Conservation (phyloP, 2,113 vertebrate genomes). For the Burhinus oedicnemus region DNA sequence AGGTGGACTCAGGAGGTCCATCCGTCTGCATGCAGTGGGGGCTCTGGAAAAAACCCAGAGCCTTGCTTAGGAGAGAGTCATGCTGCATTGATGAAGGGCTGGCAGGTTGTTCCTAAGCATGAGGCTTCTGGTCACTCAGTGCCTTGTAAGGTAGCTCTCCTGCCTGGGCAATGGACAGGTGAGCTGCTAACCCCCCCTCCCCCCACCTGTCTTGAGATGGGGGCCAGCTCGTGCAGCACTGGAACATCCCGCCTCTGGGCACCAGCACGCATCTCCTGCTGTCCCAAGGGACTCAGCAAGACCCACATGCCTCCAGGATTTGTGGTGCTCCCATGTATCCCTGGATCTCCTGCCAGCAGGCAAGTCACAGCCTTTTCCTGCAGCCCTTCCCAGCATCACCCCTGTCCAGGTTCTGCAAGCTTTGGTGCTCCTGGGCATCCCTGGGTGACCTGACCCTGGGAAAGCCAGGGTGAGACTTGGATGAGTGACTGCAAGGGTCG, state of each 20-base stretch:
- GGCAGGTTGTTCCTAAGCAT: background rate
- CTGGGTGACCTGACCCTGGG: background rate
- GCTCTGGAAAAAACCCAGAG: background rate
- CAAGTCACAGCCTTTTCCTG: background rate
- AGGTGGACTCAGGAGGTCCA: background rate
- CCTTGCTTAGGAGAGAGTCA: background rate
- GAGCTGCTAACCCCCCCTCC: background rate
- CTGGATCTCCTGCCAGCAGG: background rate
- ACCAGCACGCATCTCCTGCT: background rate
- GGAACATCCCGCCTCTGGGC: background rate
- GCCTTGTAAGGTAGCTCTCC: background rate
- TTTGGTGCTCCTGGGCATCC: background rate
- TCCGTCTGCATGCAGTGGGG: background rate
- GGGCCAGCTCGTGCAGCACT: background rate
- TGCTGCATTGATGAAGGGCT: background rate
- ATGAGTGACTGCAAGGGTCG: background rate
- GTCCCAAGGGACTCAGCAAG: background rate
- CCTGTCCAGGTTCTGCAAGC: accelerated
- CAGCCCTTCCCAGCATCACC: background rate
- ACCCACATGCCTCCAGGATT: accelerated
- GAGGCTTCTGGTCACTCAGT: background rate
- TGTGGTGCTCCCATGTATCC: background rate
- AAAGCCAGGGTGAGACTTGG: background rate
- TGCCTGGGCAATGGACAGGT: background rate
- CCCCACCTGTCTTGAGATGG: background rate